Evolutionary conservation across 64 coral and sea anemone species (phyloP), one percentile per base, ranked within the genome.

Genomic region (Actinia equina): DNA sequence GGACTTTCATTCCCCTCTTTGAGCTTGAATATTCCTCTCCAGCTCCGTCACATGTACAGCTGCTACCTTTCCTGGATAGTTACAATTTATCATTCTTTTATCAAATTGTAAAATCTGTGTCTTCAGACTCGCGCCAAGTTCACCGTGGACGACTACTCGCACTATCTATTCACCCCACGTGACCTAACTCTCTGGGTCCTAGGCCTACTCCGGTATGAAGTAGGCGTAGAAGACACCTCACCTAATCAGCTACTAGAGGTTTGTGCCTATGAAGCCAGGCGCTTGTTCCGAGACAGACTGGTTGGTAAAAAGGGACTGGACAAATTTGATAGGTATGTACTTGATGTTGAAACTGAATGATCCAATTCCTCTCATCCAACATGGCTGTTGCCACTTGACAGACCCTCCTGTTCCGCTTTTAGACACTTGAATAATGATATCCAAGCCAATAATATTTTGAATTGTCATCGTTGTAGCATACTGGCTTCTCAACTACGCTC

Each of bases 91-190:
- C 30, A 37, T 37, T 37, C 30, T 37, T 37, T 37, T 77, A 9
- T 79, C 17, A 43, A 26, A 79, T 20, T 41, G 3, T 19, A 43
- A 79, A 43, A 44, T 58, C 26, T 20, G 30, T 84, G 42, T 86
- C 64, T 20, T 23, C 57, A 98, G 93, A 85, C 94, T 12, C 96
- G 96, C 74, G 84, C 96, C 43, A 98, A 98, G 82, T 98, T 93
- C 63, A 98, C 96, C 7, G 96, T 98, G 23, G 96, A 98, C 54
- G 96, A 98, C 83, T 92, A 85, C 61, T 98, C 96, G 23, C 96
- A 98, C 65, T 98, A 98, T 86, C 88, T 98, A 19, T 98, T 98
- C 62, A 98, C 96, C 8, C 96, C 96, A 63, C 96, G 96, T 86
- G 96, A 98, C 77, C 53, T 98, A 18, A 98, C 96, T 30, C 95